Evolutionary conservation across 1,140 invertebrate species (phyloP).

Genomic region (Diabrotica virgifera): DNA sequence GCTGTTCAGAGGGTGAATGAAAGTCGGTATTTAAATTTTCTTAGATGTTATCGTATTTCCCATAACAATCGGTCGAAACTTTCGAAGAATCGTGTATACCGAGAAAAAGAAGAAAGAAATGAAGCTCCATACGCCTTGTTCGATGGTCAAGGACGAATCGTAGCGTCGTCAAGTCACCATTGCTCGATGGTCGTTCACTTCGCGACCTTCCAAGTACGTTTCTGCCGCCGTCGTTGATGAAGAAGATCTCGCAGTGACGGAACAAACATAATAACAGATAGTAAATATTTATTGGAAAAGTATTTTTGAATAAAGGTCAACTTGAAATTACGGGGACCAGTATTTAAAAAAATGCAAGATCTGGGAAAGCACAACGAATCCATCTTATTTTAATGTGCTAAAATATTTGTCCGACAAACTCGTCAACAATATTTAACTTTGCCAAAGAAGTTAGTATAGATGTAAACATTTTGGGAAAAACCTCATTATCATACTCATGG

Average conservation of each 20-base stretch:
- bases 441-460: too few relatives aligned
- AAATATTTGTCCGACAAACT: too few relatives aligned
- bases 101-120: neutral
- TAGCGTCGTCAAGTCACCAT: neutral
- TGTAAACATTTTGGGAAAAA: too few relatives aligned
- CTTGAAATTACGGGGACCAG: too few relatives aligned
- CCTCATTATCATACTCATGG: too few relatives aligned
- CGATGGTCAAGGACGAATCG: constrained; percentile 11
- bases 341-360: too few relatives aligned
- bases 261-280: neutral
- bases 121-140: neutral
- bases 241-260: neutral
- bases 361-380: too few relatives aligned
- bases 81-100: neutral
- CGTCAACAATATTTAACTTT: too few relatives aligned
- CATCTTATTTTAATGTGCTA: too few relatives aligned
- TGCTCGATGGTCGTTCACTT: constrained; percentile 37
- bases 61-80: neutral
- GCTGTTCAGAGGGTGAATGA: too few relatives aligned
- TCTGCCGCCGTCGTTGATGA: constrained; percentile 9
- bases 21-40: neutral
- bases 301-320: too few relatives aligned
- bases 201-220: constrained; percentile 38
- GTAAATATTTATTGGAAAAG: too few relatives aligned
- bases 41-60: neutral